Conservation (phyloP, 1,140 invertebrate genomes). For the Pseudomyrmex sp. region DNA sequence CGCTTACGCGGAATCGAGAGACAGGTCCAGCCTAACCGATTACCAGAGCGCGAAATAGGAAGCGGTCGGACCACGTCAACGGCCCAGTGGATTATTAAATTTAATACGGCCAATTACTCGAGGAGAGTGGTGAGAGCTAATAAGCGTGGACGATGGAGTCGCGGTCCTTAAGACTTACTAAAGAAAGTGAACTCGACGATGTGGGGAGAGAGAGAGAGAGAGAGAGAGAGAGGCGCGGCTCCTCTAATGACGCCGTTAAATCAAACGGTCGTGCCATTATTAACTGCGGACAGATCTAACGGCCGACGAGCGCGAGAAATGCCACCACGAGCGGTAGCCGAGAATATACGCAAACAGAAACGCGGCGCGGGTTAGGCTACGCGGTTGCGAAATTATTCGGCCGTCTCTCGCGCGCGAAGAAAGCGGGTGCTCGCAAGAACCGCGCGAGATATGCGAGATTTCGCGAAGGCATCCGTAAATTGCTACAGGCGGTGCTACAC, state of each 20-base stretch:
- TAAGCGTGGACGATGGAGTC: slow-evolving; percentile 57
- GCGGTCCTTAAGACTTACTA: slow-evolving; percentile 45
- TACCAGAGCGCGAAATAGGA: slow-evolving; percentile 47
- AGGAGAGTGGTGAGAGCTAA: slow-evolving; percentile 63
- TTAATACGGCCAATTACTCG: slow-evolving; percentile 76
- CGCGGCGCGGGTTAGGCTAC: neutral
- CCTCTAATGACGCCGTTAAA: slow-evolving; percentile 76
- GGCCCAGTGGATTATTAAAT: slow-evolving; percentile 73
- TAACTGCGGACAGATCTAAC: slow-evolving; percentile 72
- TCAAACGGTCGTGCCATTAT: slow-evolving; percentile 74
- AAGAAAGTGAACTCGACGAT: slow-evolving; percentile 14
- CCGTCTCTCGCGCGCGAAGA: slow-evolving; percentile 31
- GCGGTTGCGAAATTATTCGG: slow-evolving; percentile 50
- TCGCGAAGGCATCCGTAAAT: slow-evolving; percentile 37
- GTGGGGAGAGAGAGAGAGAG: neutral
- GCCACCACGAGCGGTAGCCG: slow-evolving; percentile 37
- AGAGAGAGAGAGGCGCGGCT: slow-evolving; percentile 6
- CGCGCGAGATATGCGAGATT: slow-evolving; percentile 29
- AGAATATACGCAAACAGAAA: slow-evolving; percentile 50
- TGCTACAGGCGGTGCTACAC: slow-evolving; percentile 7
- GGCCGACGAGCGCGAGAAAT: slow-evolving; percentile 50
- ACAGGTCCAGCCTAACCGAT: slow-evolving; percentile 30
- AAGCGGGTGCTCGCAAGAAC: slow-evolving; percentile 7
- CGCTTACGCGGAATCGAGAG: slow-evolving; percentile 35
- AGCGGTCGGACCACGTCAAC: slow-evolving; percentile 18